A percentile compares a stretch with the other conserved stretches of the same genome.
These are phyloP conservation scores for Cottus gobio DNA, from an alignment of 2,113 vertebrate genomes.

Conservation along the genomic window DNA sequence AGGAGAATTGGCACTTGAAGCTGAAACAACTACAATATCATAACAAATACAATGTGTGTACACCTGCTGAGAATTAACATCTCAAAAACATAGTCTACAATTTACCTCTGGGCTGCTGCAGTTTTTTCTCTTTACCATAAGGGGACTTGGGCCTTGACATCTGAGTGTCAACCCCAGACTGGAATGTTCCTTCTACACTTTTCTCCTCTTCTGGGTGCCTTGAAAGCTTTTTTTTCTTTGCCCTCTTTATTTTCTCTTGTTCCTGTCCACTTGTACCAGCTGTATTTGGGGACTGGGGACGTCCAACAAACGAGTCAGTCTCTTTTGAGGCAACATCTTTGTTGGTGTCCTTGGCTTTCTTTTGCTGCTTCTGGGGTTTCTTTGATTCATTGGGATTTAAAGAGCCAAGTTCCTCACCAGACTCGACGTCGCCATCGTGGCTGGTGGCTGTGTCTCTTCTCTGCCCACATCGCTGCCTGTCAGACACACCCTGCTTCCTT, in stretches of 20 bases:
- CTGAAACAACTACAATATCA: constrained; percentile 48
- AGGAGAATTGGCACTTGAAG: constrained; percentile 58
- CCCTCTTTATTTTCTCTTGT: constrained; percentile 57
- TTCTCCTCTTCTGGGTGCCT: constrained; percentile 49
- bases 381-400: constrained; percentile 38
- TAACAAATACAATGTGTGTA: neutral
- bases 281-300: constrained; percentile 34
- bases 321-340: constrained; percentile 16
- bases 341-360: constrained; percentile 55
- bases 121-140: constrained; percentile 43
- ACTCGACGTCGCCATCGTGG: constrained; percentile 80
- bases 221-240: constrained; percentile 67
- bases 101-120: constrained; percentile 57
- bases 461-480: constrained; percentile 56
- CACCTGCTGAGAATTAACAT: neutral
- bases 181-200: neutral
- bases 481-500: constrained; percentile 52
- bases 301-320: neutral
- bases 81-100: neutral
- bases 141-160: constrained; percentile 41
- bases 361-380: constrained; percentile 68
- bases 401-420: constrained; percentile 74
- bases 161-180: constrained; percentile 23
- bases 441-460: constrained; percentile 72
- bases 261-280: constrained; percentile 42